A percentile compares a stretch with the other conserved stretches of the same genome.
Evolutionary conservation across 2,113 vertebrate species (phyloP).

Genomic region (Mormyrus iriodes): DNA sequence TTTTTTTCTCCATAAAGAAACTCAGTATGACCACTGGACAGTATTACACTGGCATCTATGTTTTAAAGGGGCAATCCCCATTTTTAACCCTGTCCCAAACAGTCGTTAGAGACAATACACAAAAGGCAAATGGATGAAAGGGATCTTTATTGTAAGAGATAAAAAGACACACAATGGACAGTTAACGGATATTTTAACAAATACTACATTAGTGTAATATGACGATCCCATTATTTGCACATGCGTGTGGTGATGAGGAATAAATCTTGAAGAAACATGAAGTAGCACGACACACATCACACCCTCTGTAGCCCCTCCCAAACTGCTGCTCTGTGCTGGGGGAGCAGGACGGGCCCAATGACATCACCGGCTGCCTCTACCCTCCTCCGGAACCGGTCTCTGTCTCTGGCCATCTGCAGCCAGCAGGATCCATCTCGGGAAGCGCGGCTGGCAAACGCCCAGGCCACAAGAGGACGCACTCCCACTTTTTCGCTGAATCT

Average conservation of each 20-base stretch:
- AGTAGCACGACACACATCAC: neutral
- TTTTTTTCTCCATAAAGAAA: neutral
- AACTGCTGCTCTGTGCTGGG: slow-evolving; percentile 34
- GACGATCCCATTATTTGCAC: neutral
- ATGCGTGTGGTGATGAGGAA: neutral
- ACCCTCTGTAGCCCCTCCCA: slow-evolving; percentile 12
- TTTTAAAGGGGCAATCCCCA: neutral
- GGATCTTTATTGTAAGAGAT: neutral
- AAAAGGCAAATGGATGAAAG: neutral
- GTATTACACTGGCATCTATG: neutral
- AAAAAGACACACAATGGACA: neutral
- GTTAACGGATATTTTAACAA: too few species aligned
- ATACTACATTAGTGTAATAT: neutral
- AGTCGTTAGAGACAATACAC: too few species aligned
- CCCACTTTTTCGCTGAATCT: slow-evolving; percentile 30
- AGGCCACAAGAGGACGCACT: slow-evolving; percentile 30
- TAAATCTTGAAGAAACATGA: too few species aligned
- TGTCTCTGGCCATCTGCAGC: slow-evolving; percentile 39
- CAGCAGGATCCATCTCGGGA: slow-evolving; percentile 37
- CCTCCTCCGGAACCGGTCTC: slow-evolving; percentile 37
- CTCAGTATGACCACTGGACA: neutral
- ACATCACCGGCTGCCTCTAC: slow-evolving; percentile 15
- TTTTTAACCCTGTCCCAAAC: neutral
- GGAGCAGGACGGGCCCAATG: slow-evolving; percentile 26
- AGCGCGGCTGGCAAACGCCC: slow-evolving; percentile 27